phyloP scores from a whole-genome alignment of 2,888 invertebrate species.

The Bimastos eiseni region DNA sequence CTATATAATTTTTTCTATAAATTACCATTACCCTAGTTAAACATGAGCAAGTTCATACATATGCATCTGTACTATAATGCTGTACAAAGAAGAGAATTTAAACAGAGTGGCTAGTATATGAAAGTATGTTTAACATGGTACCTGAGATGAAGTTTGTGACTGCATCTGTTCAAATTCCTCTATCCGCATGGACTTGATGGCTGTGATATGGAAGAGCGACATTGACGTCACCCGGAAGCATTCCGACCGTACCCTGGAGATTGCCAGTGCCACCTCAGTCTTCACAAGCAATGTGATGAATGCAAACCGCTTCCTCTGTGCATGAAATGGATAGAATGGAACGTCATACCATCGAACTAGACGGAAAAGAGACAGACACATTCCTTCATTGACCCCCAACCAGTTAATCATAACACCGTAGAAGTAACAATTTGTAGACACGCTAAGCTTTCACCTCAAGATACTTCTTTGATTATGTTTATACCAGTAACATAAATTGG shows the following conservation, averaged over 20 bases:
- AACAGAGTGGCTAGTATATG: background rate
- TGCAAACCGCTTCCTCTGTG: conserved; percentile 60
- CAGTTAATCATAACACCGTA: background rate
- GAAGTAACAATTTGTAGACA: background rate
- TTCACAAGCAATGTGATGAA: conserved; percentile 61
- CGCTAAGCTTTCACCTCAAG: background rate
- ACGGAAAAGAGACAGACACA: background rate
- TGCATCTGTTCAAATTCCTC: conserved; percentile 75
- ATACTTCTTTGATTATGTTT: no score
- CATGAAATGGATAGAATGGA: conserved; percentile 60
- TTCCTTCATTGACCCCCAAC: background rate
- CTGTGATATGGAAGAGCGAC: conserved; percentile 69
- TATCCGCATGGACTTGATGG: conserved; percentile 71
- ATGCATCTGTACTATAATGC: background rate
- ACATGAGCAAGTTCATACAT: background rate
- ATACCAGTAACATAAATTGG: no score
- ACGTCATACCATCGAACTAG: conserved; percentile 58
- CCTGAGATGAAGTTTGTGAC: conserved; percentile 67
- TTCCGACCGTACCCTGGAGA: conserved; percentile 64
- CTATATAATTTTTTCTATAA: background rate
- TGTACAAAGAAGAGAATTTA: background rate
- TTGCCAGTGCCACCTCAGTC: conserved; percentile 60
- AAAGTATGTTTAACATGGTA: conserved; percentile 49
- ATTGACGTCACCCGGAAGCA: conserved; percentile 71
- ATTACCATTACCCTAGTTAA: background rate